Conservation (phyloP, 2,797 vertebrate species). For the Sebastes iracundus region DNA sequence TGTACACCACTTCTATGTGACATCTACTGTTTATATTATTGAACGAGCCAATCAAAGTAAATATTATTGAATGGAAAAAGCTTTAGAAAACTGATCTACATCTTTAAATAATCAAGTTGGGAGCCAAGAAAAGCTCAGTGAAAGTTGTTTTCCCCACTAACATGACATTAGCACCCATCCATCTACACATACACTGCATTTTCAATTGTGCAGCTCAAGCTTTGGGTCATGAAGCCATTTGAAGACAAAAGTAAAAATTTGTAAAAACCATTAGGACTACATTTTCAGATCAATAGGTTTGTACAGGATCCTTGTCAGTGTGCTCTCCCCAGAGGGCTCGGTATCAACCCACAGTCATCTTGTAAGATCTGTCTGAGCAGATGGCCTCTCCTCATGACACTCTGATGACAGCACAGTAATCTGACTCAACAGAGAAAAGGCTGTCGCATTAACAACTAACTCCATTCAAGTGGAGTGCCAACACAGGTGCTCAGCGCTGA, state of each 20-base stretch:
- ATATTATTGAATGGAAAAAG: neutral
- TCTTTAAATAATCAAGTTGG: neutral
- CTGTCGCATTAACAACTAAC: slow-evolving; percentile 63
- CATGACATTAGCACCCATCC: neutral
- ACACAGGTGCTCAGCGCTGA: slow-evolving; percentile 51
- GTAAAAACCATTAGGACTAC: neutral
- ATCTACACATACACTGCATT: neutral
- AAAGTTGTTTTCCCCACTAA: neutral
- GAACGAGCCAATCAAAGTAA: neutral
- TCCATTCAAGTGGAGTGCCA: slow-evolving; percentile 67
- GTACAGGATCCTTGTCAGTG: slow-evolving; percentile 14
- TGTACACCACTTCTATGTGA: no score
- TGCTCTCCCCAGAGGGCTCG: slow-evolving; percentile 9
- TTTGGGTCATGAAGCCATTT: neutral
- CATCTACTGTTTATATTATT: neutral
- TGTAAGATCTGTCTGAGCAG: slow-evolving; percentile 68
- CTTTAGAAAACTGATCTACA: neutral
- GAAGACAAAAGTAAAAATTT: neutral
- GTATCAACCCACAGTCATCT: slow-evolving; percentile 50
- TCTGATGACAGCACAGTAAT: slow-evolving; percentile 66
- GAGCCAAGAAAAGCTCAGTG: neutral
- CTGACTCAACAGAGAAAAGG: slow-evolving; percentile 67
- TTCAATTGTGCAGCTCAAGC: neutral
- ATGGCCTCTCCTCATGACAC: slow-evolving; percentile 72
- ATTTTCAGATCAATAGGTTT: slow-evolving; percentile 4